Evolutionary conservation across 1,140 invertebrate genomes (phyloP).

Genomic region (Homarus americanus): DNA sequence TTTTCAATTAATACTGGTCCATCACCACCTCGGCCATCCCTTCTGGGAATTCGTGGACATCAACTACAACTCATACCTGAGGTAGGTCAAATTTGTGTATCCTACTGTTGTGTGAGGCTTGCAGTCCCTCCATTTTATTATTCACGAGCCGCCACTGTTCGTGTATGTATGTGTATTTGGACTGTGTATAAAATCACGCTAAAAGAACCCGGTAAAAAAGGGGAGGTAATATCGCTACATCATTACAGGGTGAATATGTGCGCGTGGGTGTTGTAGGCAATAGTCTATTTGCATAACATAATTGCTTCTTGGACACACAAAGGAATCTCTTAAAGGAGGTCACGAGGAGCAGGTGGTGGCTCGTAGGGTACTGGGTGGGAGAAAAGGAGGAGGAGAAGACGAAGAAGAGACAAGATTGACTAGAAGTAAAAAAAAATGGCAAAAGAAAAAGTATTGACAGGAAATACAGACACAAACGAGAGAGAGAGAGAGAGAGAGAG

Average conservation of each 20-base stretch:
- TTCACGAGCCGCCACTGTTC: too few relatives aligned
- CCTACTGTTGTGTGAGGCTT: too few relatives aligned
- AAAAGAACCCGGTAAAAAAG: too few relatives aligned
- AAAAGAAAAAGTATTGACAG: not conserved
- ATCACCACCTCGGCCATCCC: too few relatives aligned
- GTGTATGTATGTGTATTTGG: too few relatives aligned
- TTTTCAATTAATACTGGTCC: too few relatives aligned
- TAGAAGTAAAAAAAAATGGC: not conserved
- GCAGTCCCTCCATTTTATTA: too few relatives aligned
- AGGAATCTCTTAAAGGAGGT: not conserved
- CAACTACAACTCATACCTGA: too few relatives aligned
- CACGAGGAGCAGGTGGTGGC: not conserved
- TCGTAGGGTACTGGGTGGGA: not conserved
- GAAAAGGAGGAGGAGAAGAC: not conserved
- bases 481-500: not conserved
- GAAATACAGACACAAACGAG: not conserved
- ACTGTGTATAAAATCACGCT: too few relatives aligned
- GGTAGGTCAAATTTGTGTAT: too few relatives aligned
- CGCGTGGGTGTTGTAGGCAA: not conserved
- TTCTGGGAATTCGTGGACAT: too few relatives aligned
- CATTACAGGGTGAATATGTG: not conserved
- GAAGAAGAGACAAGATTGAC: not conserved
- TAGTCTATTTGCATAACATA: constrained; percentile 6
- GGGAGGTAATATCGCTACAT: not conserved
- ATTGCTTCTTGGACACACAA: not conserved